A percentile compares a stretch with the other conserved stretches of the same genome.
These are phyloP conservation scores for Endomychus coccineus DNA, from an alignment of 2,888 invertebrate species.

Conservation along the genomic window DNA sequence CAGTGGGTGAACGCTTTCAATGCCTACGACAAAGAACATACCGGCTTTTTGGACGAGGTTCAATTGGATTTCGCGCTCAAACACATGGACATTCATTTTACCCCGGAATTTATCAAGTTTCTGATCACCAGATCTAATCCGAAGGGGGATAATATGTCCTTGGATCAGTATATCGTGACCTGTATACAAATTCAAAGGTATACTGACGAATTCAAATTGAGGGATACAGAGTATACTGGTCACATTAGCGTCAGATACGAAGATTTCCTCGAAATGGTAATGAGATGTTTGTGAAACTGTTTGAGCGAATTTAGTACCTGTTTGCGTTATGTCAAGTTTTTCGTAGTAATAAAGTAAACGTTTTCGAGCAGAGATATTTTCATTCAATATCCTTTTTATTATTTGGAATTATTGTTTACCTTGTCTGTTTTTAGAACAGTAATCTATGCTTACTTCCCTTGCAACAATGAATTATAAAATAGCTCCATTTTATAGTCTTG, in stretches of 20 bases:
- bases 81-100: slow-evolving; percentile 36
- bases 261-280: slow-evolving; percentile 37
- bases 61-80: slow-evolving; percentile 34
- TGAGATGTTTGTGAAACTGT: slow-evolving; percentile 31
- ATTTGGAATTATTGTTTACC: no score
- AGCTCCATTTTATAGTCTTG: no score
- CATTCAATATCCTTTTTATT: no score
- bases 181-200: slow-evolving; percentile 41
- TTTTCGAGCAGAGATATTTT: no score
- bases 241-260: slow-evolving; percentile 38
- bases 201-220: slow-evolving; percentile 38
- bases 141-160: slow-evolving; percentile 31
- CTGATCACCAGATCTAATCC: slow-evolving; percentile 33
- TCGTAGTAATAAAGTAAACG: not conserved
- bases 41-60: slow-evolving; percentile 33
- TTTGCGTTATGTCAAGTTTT: no score
- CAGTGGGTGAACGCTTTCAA: slow-evolving; percentile 39
- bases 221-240: slow-evolving; percentile 35
- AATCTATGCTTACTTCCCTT: no score
- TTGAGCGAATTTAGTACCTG: no score
- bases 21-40: slow-evolving; percentile 30
- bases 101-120: slow-evolving; percentile 33
- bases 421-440: no score
- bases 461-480: no score
- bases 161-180: slow-evolving; percentile 40